Evolutionary conservation across 2,113 vertebrate genomes (phyloP).

Genomic region (Istiophorus platypterus): DNA sequence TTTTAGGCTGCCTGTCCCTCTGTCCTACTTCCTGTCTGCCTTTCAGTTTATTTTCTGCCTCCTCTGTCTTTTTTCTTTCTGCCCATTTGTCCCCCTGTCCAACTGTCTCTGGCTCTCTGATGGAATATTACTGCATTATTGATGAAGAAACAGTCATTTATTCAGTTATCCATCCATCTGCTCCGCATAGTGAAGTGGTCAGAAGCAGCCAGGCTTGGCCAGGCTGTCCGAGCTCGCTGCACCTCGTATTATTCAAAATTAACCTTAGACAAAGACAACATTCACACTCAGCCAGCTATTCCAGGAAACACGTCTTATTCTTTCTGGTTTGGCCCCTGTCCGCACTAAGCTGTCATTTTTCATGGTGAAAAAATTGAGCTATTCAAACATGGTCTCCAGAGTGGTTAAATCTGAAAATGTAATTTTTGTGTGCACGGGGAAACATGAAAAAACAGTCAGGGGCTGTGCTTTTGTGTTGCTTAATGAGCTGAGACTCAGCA

Average conservation of each 20-base stretch:
- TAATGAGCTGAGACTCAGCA: background rate
- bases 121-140: slow-evolving; percentile 6
- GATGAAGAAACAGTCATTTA: slow-evolving; percentile 1
- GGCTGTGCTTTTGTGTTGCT: background rate
- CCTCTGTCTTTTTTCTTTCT: background rate
- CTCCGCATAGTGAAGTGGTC: background rate
- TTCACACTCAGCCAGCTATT: background rate
- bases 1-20: slow-evolving; percentile 25
- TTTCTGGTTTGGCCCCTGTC: background rate
- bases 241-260: slow-evolving; percentile 1
- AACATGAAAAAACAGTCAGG: no score
- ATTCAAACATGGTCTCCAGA: background rate
- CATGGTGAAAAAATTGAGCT: no score
- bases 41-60: background rate
- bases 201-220: background rate
- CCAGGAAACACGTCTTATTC: background rate
- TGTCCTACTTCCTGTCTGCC: slow-evolving; percentile 3
- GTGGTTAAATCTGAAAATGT: no score
- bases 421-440: no score
- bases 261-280: background rate
- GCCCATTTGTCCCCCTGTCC: background rate
- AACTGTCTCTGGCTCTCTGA: background rate
- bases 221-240: background rate
- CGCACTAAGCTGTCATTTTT: background rate
- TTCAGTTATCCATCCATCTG: slow-evolving; percentile 7